phyloP scores from a whole-genome alignment of 2,797 vertebrate genomes.

The Poeciliopsis gracilis region DNA sequence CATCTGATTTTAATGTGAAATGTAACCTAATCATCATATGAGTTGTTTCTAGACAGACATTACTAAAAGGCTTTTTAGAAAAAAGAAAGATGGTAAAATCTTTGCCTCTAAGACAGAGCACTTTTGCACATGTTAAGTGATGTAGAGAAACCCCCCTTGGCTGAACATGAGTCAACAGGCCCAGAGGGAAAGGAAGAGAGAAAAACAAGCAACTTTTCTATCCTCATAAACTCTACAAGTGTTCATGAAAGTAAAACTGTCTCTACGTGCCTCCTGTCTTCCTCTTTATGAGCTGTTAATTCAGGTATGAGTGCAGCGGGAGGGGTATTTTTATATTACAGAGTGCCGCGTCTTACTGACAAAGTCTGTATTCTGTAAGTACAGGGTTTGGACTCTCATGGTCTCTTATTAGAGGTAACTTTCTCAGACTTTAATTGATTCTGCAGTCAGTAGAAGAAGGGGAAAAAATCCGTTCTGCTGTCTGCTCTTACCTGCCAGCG shows the following conservation, averaged over 20 bases:
- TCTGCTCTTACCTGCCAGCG: slow-evolving; percentile 89
- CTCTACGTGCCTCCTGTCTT: slow-evolving; percentile 59
- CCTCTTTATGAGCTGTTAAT: slow-evolving; percentile 66
- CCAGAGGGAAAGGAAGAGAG: slow-evolving; percentile 34
- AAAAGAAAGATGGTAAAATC: not conserved
- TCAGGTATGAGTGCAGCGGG: slow-evolving; percentile 54
- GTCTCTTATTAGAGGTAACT: slow-evolving; percentile 43
- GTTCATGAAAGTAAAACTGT: slow-evolving; percentile 65
- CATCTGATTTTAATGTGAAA: slow-evolving; percentile 16
- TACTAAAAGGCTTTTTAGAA: not conserved
- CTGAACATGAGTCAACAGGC: slow-evolving; percentile 51
- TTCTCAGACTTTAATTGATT: slow-evolving; percentile 30
- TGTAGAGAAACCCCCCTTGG: slow-evolving; percentile 53
- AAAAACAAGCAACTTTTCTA: slow-evolving; percentile 46
- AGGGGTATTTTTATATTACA: slow-evolving; percentile 31
- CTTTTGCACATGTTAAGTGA: slow-evolving; percentile 57
- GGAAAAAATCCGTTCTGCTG: not conserved
- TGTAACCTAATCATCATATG: not conserved
- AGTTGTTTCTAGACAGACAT: slow-evolving; percentile 25
- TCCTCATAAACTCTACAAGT: slow-evolving; percentile 65
- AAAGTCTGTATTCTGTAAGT: slow-evolving; percentile 31
- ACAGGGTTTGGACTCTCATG: slow-evolving; percentile 7
- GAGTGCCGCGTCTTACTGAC: slow-evolving; percentile 17
- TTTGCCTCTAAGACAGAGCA: slow-evolving; percentile 15
- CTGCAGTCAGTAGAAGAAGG: slow-evolving; percentile 30